Conservation (phyloP, 2,113 vertebrate genomes). For the Bufo bufo region DNA sequence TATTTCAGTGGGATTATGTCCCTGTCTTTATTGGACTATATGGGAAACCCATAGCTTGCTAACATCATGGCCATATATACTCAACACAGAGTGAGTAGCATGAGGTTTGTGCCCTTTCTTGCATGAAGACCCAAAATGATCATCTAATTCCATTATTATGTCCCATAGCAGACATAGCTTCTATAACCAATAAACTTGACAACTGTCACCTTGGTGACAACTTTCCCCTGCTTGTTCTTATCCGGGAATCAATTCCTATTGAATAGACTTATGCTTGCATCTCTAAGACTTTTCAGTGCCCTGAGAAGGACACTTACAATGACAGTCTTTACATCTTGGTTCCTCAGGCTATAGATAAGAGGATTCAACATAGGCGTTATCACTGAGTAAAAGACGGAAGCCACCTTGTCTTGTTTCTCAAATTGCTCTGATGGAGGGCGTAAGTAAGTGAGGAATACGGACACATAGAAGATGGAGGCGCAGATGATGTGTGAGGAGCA, state of each 20-base stretch:
- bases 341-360: conserved; percentile 41
- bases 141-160: too few relatives aligned
- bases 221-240: too few relatives aligned
- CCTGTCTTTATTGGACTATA: too few relatives aligned
- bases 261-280: background rate
- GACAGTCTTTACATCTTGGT: conserved; percentile 12
- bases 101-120: too few relatives aligned
- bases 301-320: background rate
- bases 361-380: conserved; percentile 41
- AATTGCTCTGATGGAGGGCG: conserved; percentile 6
- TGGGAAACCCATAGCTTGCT: too few relatives aligned
- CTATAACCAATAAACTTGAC: too few relatives aligned
- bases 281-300: background rate
- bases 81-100: too few relatives aligned
- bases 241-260: background rate
- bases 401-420: conserved; percentile 41
- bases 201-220: too few relatives aligned
- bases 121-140: too few relatives aligned
- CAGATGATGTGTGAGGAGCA: conserved; percentile 40
- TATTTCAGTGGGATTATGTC: too few relatives aligned
- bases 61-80: too few relatives aligned
- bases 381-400: conserved; percentile 25
- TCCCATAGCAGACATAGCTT: too few relatives aligned
- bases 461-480: conserved; percentile 9
- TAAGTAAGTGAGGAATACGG: background rate